Evolutionary conservation across 2,888 invertebrate species (phyloP), one percentile per base, ranked within the genome.

Genomic region (Agelastica alni): DNA sequence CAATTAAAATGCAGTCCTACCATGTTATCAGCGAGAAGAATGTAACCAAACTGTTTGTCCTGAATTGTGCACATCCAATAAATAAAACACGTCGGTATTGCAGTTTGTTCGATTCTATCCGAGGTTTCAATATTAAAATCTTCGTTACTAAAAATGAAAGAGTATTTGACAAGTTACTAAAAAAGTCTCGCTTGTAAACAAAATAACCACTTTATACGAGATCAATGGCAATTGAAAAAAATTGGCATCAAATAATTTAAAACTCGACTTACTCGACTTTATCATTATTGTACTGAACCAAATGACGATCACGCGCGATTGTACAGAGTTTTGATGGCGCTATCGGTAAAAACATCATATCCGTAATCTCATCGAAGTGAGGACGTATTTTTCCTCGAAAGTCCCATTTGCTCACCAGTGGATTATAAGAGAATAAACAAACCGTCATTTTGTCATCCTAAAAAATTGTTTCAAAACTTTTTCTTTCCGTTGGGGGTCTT

Each of bases 1-100:
- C 1, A 28, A 5, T 7, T 10, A 4, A 13, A 32, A 32, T 36
- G 2, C 3, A 30, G 7, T 14, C 7, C 56, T 67, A 85, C 85
- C 78, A 85, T 83, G 67, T 86, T 81, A 72, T 84, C 86, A 9
- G 85, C 80, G 7, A 84, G 71, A 1, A 88, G 73, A 47, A 88
- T 77, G 64, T 70, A 72, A 17, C 64, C 67, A 31, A 54, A 12
- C 18, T 51, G 32, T 41, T 56, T 56, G 17, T 49, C 47, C 1
- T 56, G 53, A 7, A 51, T 49, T 12, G 49, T 46, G 42, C 62
- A 56, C 2, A 58, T 44, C 49, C 64, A 66, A 28, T 65, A 64
- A 4, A 61, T 58, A 32, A 71, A 68, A 52, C 79, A 80, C 51
- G 72, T 70, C 0, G 89, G 88, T 3, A 81, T 66, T 0, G 84